phyloP scores from a whole-genome alignment of 2,888 invertebrate genomes.

The Cancer borealis region DNA sequence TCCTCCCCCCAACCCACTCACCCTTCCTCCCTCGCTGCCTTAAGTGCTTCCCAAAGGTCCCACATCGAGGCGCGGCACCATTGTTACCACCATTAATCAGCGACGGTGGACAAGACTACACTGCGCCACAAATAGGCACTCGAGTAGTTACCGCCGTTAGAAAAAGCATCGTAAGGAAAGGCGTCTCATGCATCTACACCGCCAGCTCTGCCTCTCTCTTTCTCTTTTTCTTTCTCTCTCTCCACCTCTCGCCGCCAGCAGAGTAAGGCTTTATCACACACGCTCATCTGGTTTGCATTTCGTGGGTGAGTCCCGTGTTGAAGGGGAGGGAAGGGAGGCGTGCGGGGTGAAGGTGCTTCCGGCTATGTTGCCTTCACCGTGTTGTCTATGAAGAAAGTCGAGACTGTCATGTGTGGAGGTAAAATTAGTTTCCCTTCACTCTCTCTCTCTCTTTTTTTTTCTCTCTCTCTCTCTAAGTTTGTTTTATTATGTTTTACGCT shows the following conservation, averaged over 20 bases:
- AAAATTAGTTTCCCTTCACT: not conserved
- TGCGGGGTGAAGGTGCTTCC: not conserved
- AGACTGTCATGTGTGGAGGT: not conserved
- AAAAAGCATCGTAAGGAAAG: not conserved
- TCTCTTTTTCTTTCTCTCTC: not conserved
- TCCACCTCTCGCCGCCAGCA: not conserved
- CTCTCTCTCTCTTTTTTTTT: slow-evolving; percentile 14
- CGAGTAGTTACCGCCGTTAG: not conserved
- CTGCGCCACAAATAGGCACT: not conserved
- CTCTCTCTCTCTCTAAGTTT: not conserved
- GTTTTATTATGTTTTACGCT: not conserved
- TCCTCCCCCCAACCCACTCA: too few species aligned
- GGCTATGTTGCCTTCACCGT: not conserved
- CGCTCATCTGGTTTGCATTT: slow-evolving; percentile 43
- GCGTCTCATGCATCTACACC: not conserved
- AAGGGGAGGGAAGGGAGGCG: not conserved
- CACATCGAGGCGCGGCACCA: not conserved
- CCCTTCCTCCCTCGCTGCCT: not conserved
- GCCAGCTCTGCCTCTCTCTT: not conserved
- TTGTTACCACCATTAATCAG: slow-evolving; percentile 1
- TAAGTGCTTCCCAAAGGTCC: slow-evolving; percentile 3
- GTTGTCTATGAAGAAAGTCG: not conserved
- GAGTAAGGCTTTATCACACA: not conserved
- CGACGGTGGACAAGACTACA: not conserved
- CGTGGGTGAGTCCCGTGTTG: not conserved